Conservation (phyloP, 2,797 vertebrate species). For the Megaceryle alcyon region DNA sequence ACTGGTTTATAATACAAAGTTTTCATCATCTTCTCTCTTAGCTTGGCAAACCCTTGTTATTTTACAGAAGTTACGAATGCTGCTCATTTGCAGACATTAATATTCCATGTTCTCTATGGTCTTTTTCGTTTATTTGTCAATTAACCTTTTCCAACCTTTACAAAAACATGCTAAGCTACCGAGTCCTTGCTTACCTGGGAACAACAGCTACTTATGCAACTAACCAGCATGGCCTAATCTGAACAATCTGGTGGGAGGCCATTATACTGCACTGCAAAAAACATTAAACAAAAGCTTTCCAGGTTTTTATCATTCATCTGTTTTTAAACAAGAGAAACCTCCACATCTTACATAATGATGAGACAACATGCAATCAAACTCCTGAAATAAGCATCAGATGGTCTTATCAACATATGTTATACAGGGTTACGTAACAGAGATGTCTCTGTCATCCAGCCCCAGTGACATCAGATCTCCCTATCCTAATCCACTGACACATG, state of each 20-base stretch:
- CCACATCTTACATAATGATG: background rate
- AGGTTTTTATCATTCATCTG: slow-evolving; percentile 25
- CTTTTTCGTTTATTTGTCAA: background rate
- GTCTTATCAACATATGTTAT: slow-evolving; percentile 2
- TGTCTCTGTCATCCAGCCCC: background rate
- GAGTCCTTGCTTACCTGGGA: background rate
- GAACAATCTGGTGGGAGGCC: background rate
- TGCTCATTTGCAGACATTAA: background rate
- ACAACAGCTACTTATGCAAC: slow-evolving; percentile 29
- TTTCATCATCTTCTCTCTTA: background rate
- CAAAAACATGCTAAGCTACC: background rate
- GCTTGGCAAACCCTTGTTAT: background rate
- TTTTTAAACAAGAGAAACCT: slow-evolving; percentile 9
- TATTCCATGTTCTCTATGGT: background rate
- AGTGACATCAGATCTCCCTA: slow-evolving; percentile 14
- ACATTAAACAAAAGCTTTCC: slow-evolving; percentile 34
- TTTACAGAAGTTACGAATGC: background rate
- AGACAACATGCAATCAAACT: background rate
- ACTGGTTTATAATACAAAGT: background rate
- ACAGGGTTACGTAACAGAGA: background rate
- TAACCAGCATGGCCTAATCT: background rate
- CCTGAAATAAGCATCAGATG: slow-evolving; percentile 43
- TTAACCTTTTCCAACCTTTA: background rate
- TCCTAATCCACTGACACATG: slow-evolving; percentile 44
- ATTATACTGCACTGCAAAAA: slow-evolving; percentile 15